These are phyloP conservation scores for Porites cylindrica DNA, from an alignment of 92 coral and sea anemone genomes.

Conservation along the genomic window DNA sequence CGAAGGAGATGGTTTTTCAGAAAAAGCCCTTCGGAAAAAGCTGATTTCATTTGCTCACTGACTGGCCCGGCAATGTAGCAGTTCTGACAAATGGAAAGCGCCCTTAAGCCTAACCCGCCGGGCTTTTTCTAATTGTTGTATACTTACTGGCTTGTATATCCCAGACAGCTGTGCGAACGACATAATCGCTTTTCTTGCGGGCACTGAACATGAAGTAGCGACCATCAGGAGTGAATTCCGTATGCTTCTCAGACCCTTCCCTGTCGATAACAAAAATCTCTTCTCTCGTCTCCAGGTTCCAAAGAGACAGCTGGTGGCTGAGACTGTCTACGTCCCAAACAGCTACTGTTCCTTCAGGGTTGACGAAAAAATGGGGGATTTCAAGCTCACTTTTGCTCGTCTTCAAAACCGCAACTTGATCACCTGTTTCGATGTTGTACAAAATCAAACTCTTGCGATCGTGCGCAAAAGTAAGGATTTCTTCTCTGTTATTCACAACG, in stretches of 20 bases:
- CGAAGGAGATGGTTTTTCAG: too few species aligned
- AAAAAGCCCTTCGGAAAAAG: too few species aligned
- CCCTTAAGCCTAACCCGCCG: too few species aligned
- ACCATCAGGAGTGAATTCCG: slow-evolving; percentile 80
- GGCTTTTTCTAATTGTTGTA: not conserved
- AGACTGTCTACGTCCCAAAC: slow-evolving; percentile 61
- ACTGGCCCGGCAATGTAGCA: too few species aligned
- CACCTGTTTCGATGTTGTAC: slow-evolving; percentile 86
- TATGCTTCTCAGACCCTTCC: slow-evolving; percentile 60
- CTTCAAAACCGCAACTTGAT: slow-evolving; percentile 60
- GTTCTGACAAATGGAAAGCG: too few species aligned
- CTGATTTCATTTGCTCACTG: too few species aligned
- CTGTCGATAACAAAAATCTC: slow-evolving; percentile 68
- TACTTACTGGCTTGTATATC: slow-evolving; percentile 72
- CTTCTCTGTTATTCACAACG: slow-evolving; percentile 60
- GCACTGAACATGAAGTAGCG: slow-evolving; percentile 56
- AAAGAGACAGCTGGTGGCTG: slow-evolving; percentile 62
- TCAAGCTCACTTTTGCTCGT: slow-evolving; percentile 52
- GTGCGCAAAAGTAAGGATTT: slow-evolving; percentile 74
- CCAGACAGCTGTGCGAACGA: slow-evolving; percentile 77
- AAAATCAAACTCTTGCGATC: slow-evolving; percentile 65
- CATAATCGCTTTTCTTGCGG: slow-evolving; percentile 61
- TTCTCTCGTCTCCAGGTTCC: slow-evolving; percentile 79
- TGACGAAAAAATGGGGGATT: slow-evolving; percentile 69
- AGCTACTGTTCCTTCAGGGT: slow-evolving; percentile 67